These are phyloP conservation scores for Graphium colonna DNA, from an alignment of 2,888 invertebrate genomes.

Conservation along the genomic window DNA sequence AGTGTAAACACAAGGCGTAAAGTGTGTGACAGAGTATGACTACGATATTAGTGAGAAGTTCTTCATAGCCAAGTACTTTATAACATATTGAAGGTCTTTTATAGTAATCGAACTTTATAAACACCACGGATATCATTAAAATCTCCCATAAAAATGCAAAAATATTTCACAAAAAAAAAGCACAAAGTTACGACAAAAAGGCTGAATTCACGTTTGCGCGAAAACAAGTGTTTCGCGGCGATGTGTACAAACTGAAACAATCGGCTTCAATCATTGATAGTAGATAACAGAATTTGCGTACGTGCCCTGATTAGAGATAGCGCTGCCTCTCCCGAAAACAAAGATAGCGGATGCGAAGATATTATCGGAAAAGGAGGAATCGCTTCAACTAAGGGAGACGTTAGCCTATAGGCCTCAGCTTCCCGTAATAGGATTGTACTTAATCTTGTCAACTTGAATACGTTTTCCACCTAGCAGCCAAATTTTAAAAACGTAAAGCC, in stretches of 20 bases:
- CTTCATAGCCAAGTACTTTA: too few relatives aligned
- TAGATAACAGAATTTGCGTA: neutral
- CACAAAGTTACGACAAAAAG: too few relatives aligned
- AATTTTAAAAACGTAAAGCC: neutral
- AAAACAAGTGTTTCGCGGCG: too few relatives aligned
- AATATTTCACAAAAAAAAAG: too few relatives aligned
- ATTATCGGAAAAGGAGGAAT: neutral
- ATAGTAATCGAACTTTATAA: too few relatives aligned
- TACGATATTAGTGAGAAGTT: too few relatives aligned
- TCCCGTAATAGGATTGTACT: neutral
- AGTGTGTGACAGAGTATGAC: too few relatives aligned
- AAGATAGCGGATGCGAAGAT: neutral
- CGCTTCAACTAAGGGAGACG: neutral
- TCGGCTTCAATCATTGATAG: conserved; percentile 4
- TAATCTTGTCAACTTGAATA: neutral
- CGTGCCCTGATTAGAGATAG: neutral
- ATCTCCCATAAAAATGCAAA: too few relatives aligned
- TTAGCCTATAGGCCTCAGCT: neutral
- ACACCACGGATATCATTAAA: too few relatives aligned
- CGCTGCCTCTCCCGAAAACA: neutral
- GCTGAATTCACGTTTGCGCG: too few relatives aligned
- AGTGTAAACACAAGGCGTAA: too few relatives aligned
- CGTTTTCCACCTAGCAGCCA: neutral
- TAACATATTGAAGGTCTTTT: too few relatives aligned
- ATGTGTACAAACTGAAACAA: conserved; percentile 2